A percentile compares a stretch with the other conserved stretches of the same genome.
phyloP scores from a whole-genome alignment of 2,888 invertebrate species.

The Cerastis rubricosa region DNA sequence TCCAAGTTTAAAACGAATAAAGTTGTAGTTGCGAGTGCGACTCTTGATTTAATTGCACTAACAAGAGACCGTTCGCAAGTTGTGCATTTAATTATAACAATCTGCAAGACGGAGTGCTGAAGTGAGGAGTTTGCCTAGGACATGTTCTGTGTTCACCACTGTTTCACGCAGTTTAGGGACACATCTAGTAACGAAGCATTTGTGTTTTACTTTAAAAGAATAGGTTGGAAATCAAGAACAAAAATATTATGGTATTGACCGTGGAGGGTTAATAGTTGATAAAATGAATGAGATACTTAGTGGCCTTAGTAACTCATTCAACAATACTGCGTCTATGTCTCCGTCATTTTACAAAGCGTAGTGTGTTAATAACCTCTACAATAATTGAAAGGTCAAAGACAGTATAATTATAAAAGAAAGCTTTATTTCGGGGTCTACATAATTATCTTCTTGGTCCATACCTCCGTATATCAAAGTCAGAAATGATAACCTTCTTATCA shows the following conservation, averaged over 20 bases:
- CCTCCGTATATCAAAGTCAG: background rate
- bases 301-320: background rate
- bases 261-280: background rate
- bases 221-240: background rate
- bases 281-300: background rate
- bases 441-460: background rate
- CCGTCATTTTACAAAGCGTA: too few species aligned
- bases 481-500: constrained; percentile 3
- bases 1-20: constrained; percentile 72
- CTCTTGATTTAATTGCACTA: constrained; percentile 80
- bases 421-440: background rate
- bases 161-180: constrained; percentile 38
- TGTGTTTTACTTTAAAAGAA: background rate
- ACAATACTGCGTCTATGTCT: background rate
- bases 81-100: constrained; percentile 78
- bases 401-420: background rate
- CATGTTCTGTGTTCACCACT: constrained; percentile 55
- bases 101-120: constrained; percentile 69
- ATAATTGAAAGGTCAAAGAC: background rate
- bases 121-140: constrained; percentile 55
- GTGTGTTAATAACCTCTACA: background rate
- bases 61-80: constrained; percentile 77
- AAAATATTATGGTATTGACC: background rate
- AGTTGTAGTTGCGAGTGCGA: constrained; percentile 67
- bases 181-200: constrained; percentile 22